These are phyloP conservation scores for Coilia nasus DNA, from an alignment of 2,797 vertebrate genomes.

Conservation along the genomic window DNA sequence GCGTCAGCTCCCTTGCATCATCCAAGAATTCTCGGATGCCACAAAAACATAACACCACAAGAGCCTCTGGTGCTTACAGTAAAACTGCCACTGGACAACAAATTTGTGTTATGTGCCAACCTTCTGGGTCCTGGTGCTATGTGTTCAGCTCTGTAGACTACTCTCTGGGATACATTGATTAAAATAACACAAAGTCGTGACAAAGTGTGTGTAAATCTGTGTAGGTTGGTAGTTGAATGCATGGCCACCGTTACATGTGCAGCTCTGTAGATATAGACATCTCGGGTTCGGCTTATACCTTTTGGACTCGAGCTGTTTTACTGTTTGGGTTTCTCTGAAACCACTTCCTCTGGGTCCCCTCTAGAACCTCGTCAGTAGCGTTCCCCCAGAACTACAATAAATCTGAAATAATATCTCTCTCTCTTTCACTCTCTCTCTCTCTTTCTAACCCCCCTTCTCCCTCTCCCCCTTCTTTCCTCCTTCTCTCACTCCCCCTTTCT, in stretches of 20 bases:
- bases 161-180: not conserved
- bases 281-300: constrained; percentile 25
- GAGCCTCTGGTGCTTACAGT: not conserved
- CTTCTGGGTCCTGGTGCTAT: not conserved
- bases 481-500: constrained; percentile 5
- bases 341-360: constrained; percentile 57
- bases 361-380: constrained; percentile 60
- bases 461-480: not conserved
- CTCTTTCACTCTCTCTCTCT: constrained; percentile 22
- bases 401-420: constrained; percentile 69
- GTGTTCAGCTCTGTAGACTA: not conserved
- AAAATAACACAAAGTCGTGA: not conserved
- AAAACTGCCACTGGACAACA: not conserved
- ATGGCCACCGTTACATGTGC: not conserved
- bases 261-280: constrained; percentile 28
- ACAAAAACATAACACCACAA: not conserved
- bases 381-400: constrained; percentile 66
- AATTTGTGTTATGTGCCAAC: not conserved
- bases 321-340: constrained; percentile 36
- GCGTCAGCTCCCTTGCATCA: not conserved
- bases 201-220: not conserved
- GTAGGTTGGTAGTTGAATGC: not conserved
- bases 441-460: not conserved
- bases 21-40: not conserved
- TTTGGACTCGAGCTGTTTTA: constrained; percentile 33